phyloP scores from a whole-genome alignment of 2,113 vertebrate genomes.

The Lophura nycthemera region DNA sequence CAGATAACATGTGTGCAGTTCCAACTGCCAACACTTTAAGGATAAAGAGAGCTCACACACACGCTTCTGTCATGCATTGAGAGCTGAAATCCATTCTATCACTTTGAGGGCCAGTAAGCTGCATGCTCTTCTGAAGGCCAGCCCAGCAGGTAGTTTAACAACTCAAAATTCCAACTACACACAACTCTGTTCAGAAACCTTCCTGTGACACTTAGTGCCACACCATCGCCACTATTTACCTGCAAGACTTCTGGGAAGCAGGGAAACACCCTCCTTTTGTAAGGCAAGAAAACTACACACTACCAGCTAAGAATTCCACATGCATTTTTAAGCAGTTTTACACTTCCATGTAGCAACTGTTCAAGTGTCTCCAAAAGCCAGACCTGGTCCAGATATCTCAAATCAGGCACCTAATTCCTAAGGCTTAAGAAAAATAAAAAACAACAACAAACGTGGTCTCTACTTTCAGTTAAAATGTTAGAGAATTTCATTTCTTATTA shows the following conservation, averaged over 20 bases:
- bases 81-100: not conserved
- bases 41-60: not conserved
- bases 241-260: not conserved
- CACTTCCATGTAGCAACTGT: not conserved
- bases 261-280: not conserved
- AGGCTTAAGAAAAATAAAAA: not conserved
- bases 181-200: not conserved
- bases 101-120: not conserved
- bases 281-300: not conserved
- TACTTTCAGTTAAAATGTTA: not conserved
- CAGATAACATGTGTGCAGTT: not conserved
- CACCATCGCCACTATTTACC: not conserved
- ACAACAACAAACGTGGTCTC: not conserved
- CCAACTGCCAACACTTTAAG: not conserved
- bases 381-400: not conserved
- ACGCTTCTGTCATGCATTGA: not conserved
- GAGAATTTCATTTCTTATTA: not conserved
- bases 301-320: not conserved
- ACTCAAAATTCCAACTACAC: not conserved
- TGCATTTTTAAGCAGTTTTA: not conserved
- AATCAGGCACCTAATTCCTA: not conserved
- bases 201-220: not conserved
- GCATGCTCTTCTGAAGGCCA: not conserved
- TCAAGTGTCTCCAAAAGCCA: not conserved
- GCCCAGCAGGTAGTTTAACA: not conserved